Conservation (phyloP, 2,113 vertebrate genomes). For the Tympanuchus pallidicinctus region DNA sequence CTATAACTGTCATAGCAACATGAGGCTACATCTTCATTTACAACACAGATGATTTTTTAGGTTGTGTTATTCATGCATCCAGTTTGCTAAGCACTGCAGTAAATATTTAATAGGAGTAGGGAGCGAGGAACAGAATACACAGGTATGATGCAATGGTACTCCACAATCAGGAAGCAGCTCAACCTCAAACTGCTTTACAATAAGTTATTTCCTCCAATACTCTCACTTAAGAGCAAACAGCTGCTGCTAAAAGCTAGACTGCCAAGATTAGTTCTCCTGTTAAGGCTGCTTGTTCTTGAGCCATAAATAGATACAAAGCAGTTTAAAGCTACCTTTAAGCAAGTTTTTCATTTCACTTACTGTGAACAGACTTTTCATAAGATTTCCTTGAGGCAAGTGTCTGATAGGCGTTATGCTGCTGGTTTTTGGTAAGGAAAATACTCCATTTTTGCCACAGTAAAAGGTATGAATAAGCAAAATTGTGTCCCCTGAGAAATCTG, state of each 20-base stretch:
- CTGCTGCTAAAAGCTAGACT: not conserved
- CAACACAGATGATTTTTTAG: not conserved
- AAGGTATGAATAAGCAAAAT: constrained; percentile 58
- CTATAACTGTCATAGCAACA: constrained; percentile 18
- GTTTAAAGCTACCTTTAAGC: not conserved
- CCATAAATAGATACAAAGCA: not conserved
- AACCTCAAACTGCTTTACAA: not conserved
- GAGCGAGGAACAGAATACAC: not conserved
- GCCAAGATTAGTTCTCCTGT: not conserved
- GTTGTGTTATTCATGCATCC: not conserved
- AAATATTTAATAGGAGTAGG: not conserved
- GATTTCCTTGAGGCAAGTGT: constrained; percentile 20
- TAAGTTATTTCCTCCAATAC: not conserved
- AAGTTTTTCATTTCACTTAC: constrained; percentile 53
- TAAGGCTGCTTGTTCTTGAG: not conserved
- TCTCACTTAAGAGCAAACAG: not conserved
- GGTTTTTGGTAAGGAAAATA: constrained; percentile 45
- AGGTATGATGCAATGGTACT: not conserved
- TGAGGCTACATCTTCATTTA: not conserved
- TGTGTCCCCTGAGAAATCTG: constrained; percentile 73
- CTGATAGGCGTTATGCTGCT: constrained; percentile 42
- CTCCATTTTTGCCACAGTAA: constrained; percentile 66
- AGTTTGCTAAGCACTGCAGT: not conserved
- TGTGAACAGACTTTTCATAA: constrained; percentile 27
- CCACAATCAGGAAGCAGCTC: not conserved